A percentile compares a stretch with the other conserved stretches of the same genome.
phyloP scores from a whole-genome alignment of 2,888 invertebrate genomes.

The Acronicta aceris region DNA sequence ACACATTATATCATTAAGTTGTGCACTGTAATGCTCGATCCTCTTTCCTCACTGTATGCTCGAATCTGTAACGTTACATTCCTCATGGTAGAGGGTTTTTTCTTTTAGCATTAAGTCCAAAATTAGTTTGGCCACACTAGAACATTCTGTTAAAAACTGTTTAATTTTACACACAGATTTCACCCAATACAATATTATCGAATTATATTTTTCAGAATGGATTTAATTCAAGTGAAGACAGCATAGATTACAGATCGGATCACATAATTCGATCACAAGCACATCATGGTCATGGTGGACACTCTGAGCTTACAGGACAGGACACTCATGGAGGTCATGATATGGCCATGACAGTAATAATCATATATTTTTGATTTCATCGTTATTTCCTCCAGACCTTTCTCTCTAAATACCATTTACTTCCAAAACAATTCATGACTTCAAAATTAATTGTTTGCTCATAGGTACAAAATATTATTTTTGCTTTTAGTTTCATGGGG shows the following conservation, averaged over 20 bases:
- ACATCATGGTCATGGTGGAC: constrained; percentile 28
- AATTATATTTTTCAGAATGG: constrained; percentile 54
- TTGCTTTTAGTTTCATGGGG: constrained; percentile 94
- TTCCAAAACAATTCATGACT: too few species aligned
- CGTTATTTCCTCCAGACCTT: neutral
- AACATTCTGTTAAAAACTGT: too few species aligned
- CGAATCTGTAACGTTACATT: too few species aligned
- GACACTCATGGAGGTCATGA: constrained; percentile 54
- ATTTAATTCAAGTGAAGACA: constrained; percentile 61
- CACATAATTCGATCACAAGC: constrained; percentile 38
- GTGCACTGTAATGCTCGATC: too few species aligned
- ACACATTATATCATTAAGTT: too few species aligned
- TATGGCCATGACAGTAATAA: constrained; percentile 78
- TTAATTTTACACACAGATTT: too few species aligned
- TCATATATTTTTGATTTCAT: neutral
- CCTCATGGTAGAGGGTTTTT: too few species aligned
- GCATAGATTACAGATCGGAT: constrained; percentile 57
- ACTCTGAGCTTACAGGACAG: constrained; percentile 39
- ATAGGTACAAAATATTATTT: constrained; percentile 7
- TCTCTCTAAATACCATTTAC: neutral
- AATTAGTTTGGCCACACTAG: too few species aligned
- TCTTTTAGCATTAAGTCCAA: too few species aligned
- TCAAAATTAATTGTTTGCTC: too few species aligned
- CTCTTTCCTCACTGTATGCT: too few species aligned
- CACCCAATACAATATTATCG: too few species aligned